A percentile compares a stretch with the other conserved stretches of the same genome.
phyloP scores from a whole-genome alignment of 2,113 vertebrate genomes.

The Chlorodrepanis virens region DNA sequence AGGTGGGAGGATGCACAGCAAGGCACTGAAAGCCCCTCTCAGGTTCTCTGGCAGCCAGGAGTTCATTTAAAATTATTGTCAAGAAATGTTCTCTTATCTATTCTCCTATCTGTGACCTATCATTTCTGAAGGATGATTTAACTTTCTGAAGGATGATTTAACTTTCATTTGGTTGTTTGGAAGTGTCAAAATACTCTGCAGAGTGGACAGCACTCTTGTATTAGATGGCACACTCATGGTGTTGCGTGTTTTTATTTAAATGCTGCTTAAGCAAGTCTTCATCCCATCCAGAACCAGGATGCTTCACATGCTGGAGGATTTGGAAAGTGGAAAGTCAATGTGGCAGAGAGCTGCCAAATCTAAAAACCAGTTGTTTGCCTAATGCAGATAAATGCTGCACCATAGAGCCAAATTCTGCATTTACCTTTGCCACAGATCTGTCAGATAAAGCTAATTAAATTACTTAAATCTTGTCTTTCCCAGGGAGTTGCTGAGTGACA shows the following conservation, averaged over 20 bases:
- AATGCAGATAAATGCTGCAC: neutral
- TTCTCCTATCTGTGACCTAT: neutral
- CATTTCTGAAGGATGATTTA: neutral
- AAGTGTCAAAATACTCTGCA: neutral
- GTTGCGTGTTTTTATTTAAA: neutral
- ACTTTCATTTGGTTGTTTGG: neutral
- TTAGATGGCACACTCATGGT: neutral
- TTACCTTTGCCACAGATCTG: neutral
- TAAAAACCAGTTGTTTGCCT: neutral
- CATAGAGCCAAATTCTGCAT: neutral
- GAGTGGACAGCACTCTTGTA: neutral
- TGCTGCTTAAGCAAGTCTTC: neutral
- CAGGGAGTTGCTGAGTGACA: fast-evolving
- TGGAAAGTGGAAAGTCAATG: neutral
- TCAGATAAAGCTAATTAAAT: neutral
- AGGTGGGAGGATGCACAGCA: neutral
- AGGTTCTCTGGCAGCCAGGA: neutral
- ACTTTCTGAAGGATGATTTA: neutral
- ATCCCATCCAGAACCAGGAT: neutral
- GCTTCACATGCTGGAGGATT: neutral
- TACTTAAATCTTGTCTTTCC: neutral
- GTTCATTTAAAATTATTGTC: neutral
- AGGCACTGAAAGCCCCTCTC: neutral
- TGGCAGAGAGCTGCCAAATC: neutral
- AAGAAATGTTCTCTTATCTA: neutral